Percentiles rank a stretch among this genome's conserved stretches.
Evolutionary conservation across 1,140 invertebrate species (phyloP).

Genomic region (Drosophila busckii): DNA sequence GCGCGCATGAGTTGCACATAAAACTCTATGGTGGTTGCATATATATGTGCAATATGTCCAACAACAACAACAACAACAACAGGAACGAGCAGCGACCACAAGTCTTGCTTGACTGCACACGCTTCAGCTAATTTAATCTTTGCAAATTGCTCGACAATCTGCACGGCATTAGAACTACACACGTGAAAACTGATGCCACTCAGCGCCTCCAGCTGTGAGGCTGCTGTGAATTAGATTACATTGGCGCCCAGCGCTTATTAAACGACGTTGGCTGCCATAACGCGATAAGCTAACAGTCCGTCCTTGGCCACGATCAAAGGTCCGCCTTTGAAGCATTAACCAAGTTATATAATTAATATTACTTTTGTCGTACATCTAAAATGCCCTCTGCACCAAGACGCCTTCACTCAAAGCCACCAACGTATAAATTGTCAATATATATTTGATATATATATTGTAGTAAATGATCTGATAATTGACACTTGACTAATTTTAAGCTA

Average conservation of each 20-base stretch:
- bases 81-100: slow-evolving; percentile 1
- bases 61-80: slow-evolving; percentile 10
- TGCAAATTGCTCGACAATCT: slow-evolving; percentile 78
- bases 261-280: slow-evolving; percentile 34
- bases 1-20: no score
- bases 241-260: slow-evolving; percentile 29
- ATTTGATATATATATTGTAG: no score
- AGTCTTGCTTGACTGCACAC: slow-evolving; percentile 51
- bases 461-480: no score
- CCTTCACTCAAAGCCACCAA: no score
- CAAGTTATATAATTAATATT: no score
- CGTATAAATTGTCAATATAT: no score
- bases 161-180: slow-evolving; percentile 58
- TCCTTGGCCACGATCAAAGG: no score
- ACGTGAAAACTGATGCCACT: slow-evolving; percentile 54
- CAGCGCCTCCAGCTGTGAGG: slow-evolving; percentile 14
- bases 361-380: no score
- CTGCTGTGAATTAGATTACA: slow-evolving; percentile 63
- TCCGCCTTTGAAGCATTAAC: no score
- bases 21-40: slow-evolving; percentile 66
- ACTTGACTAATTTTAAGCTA: no score
- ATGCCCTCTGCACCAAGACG: no score
- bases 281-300: slow-evolving; percentile 60
- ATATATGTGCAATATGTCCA: slow-evolving; percentile 44
- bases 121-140: slow-evolving; percentile 78